Percentiles rank a stretch among this genome's conserved stretches.
Evolutionary conservation across 23 tunicate genomes (phyloP).

Genomic region (Halocynthia roretzi): DNA sequence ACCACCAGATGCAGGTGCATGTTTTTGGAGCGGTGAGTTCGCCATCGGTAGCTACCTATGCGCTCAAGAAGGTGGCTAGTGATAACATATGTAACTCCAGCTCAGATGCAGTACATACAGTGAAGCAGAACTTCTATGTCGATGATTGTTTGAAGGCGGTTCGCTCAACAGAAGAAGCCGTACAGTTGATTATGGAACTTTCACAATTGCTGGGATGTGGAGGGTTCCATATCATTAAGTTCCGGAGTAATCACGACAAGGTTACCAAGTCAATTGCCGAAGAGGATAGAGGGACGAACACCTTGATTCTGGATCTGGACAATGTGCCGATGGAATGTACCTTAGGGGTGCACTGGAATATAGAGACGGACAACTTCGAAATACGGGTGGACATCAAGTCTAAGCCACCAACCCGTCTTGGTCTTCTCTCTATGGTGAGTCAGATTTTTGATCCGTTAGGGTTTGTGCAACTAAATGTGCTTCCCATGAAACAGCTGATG

Average conservation of each 20-base stretch:
- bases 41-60: conserved; percentile 31
- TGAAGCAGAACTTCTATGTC: conserved; percentile 30
- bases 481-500: conserved; percentile 36
- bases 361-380: conserved; percentile 35
- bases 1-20: conserved; percentile 22
- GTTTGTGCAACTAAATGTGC: conserved; percentile 33
- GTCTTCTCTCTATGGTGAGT: conserved; percentile 28
- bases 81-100: too few species aligned
- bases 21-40: conserved; percentile 50
- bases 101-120: too few species aligned
- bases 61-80: too few species aligned
- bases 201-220: background rate
- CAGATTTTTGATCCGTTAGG: conserved; percentile 40
- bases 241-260: conserved; percentile 32
- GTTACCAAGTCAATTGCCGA: conserved; percentile 17
- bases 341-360: conserved; percentile 42
- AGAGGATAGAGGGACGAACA: conserved; percentile 17
- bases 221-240: conserved; percentile 41
- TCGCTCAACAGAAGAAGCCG: too few species aligned
- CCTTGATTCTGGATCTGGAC: background rate
- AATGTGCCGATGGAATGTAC: conserved; percentile 33
- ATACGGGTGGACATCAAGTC: conserved; percentile 16
- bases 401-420: conserved; percentile 24
- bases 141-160: conserved; percentile 31
- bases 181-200: too few species aligned